Evolutionary conservation across 2,113 vertebrate species (phyloP).

Genomic region (Pangasianodon gigas): DNA sequence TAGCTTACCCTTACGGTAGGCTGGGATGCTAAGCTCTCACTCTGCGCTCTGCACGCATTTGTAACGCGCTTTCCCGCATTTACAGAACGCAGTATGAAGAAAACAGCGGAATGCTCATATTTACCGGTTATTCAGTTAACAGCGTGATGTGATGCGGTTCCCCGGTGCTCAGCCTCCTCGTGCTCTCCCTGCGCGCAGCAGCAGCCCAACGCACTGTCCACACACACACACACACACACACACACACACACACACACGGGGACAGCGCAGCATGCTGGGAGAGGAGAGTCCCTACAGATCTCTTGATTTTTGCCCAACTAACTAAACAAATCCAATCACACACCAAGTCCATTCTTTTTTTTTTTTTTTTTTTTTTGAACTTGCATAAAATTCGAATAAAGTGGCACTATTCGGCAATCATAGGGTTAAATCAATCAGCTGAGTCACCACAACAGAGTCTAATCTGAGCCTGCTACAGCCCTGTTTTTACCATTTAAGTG

Average conservation of each 20-base stretch:
- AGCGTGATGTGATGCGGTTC: conserved; percentile 14
- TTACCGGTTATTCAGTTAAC: conserved; percentile 22
- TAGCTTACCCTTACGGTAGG: not conserved
- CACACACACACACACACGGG: not conserved
- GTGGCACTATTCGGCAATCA: not conserved
- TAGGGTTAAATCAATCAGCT: not conserved
- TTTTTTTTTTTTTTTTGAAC: too few species aligned
- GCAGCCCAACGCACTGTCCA: conserved; percentile 2
- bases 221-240: not conserved
- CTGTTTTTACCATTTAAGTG: not conserved
- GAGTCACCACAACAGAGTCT: not conserved
- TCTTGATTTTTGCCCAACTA: not conserved
- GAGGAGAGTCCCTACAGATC: not conserved
- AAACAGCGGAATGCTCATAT: conserved; percentile 17
- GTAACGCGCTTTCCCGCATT: not conserved
- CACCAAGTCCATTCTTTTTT: too few species aligned
- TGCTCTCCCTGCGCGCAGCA: conserved; percentile 1
- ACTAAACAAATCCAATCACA: not conserved
- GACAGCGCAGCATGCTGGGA: conserved; percentile 22
- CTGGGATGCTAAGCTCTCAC: conserved; percentile 13
- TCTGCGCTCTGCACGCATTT: not conserved
- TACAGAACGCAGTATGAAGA: not conserved
- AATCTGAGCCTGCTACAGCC: not conserved
- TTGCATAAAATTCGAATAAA: not conserved
- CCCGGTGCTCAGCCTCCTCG: conserved; percentile 17